Conservation (phyloP, 2,797 vertebrate species). For the Sandelia bainsii region DNA sequence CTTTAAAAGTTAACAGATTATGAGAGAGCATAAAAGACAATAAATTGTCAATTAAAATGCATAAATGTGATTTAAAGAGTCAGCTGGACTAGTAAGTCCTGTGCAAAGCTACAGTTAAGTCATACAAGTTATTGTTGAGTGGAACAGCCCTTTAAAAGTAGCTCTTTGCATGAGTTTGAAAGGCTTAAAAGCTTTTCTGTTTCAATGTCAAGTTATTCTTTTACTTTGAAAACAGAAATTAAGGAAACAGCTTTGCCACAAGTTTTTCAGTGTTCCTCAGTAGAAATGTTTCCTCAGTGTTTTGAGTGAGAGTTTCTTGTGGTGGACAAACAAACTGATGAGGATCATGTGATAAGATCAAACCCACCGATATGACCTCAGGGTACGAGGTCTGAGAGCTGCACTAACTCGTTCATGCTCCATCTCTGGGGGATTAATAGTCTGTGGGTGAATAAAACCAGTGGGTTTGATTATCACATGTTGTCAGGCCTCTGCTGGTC, state of each 20-base stretch:
- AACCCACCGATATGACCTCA: too few species aligned
- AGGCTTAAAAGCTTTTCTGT: too few species aligned
- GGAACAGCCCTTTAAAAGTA: neutral
- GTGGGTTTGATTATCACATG: neutral
- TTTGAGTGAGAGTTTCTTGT: too few species aligned
- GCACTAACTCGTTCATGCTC: neutral
- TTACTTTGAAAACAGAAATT: neutral
- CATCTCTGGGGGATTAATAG: neutral
- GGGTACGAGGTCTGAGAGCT: neutral
- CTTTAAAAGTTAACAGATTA: neutral
- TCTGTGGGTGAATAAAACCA: rapidly evolving
- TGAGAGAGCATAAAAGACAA: too few species aligned
- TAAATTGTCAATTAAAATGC: neutral
- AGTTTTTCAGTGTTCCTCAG: too few species aligned
- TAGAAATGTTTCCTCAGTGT: too few species aligned
- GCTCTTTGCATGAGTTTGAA: too few species aligned
- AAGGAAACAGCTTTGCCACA: neutral
- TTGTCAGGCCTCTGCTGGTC: neutral
- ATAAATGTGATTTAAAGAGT: neutral
- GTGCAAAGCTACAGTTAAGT: neutral
- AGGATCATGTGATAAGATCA: neutral
- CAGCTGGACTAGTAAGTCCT: neutral
- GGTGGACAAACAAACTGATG: neutral
- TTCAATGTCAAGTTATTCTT: too few species aligned
- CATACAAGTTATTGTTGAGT: neutral